Percentiles rank a stretch among this genome's conserved stretches.
phyloP scores from a whole-genome alignment of 2,888 invertebrate species.

The Iphiclides podalirius region DNA sequence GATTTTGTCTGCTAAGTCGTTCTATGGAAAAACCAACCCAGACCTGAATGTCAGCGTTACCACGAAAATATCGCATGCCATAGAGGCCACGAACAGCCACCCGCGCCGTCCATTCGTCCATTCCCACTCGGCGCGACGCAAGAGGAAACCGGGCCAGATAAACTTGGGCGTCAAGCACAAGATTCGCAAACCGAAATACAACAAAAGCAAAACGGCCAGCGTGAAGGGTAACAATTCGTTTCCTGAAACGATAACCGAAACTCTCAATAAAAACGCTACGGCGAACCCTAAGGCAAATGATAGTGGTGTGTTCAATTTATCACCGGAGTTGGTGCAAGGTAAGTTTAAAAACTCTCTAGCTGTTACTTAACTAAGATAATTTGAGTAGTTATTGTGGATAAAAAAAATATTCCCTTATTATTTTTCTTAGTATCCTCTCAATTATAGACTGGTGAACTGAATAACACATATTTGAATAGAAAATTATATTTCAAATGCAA shows the following conservation, averaged over 20 bases:
- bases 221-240: constrained; percentile 32
- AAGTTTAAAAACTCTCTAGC: constrained; percentile 33
- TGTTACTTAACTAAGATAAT: no score
- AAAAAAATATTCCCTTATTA: no score
- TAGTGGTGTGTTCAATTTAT: constrained; percentile 37
- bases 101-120: constrained; percentile 46
- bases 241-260: constrained; percentile 29
- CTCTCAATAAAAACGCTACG: constrained; percentile 31
- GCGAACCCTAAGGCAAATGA: constrained; percentile 29
- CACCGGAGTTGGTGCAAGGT: constrained; percentile 60
- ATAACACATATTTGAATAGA: no score
- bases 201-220: constrained; percentile 45
- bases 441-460: no score
- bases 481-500: no score
- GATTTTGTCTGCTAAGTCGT: constrained; percentile 75
- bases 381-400: no score
- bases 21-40: constrained; percentile 75
- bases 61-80: constrained; percentile 54
- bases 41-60: constrained; percentile 56
- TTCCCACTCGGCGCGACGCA: constrained; percentile 46
- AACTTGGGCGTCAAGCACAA: constrained; percentile 83
- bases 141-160: constrained; percentile 79
- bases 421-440: no score
- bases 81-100: constrained; percentile 47
- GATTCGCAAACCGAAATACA: constrained; percentile 81